Percentiles rank a stretch among this genome's conserved stretches.
phyloP scores from a whole-genome alignment of 2,888 invertebrate species.

The Caradrina kadenii region DNA sequence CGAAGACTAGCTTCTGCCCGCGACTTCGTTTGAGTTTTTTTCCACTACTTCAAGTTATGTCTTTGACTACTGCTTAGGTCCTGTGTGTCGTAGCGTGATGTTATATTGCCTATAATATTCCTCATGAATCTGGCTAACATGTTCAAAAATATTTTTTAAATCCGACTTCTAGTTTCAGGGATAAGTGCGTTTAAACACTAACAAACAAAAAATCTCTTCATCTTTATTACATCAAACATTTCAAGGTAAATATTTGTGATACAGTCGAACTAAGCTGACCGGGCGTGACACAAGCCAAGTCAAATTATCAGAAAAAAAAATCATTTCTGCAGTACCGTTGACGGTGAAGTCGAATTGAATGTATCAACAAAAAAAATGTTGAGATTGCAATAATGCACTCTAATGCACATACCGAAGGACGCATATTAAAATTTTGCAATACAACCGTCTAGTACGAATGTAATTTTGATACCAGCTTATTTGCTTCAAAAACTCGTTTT shows the following conservation, averaged over 20 bases:
- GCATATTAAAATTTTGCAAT: conserved; percentile 35
- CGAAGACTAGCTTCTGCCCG: too few species aligned
- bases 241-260: conserved; percentile 37
- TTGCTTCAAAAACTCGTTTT: conserved; percentile 50
- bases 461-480: conserved; percentile 41
- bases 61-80: too few species aligned
- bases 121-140: too few species aligned
- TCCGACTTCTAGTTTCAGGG: too few species aligned
- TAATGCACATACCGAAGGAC: conserved; percentile 43
- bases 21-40: too few species aligned
- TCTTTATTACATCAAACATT: conserved; percentile 18
- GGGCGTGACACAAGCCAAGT: conserved; percentile 39
- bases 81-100: too few species aligned
- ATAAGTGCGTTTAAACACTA: too few species aligned
- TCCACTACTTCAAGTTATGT: too few species aligned
- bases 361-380: conserved; percentile 23
- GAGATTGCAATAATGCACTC: conserved; percentile 34
- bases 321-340: conserved; percentile 17
- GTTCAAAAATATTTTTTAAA: too few species aligned
- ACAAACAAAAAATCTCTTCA: too few species aligned
- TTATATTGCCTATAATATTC: too few species aligned
- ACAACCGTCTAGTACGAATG: conserved; percentile 30
- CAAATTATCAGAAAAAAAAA: conserved; percentile 13
- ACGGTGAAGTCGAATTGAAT: conserved; percentile 30
- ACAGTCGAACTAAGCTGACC: conserved; percentile 38